Conservation (phyloP, 2,113 vertebrate species). For the Gymnogyps californianus region DNA sequence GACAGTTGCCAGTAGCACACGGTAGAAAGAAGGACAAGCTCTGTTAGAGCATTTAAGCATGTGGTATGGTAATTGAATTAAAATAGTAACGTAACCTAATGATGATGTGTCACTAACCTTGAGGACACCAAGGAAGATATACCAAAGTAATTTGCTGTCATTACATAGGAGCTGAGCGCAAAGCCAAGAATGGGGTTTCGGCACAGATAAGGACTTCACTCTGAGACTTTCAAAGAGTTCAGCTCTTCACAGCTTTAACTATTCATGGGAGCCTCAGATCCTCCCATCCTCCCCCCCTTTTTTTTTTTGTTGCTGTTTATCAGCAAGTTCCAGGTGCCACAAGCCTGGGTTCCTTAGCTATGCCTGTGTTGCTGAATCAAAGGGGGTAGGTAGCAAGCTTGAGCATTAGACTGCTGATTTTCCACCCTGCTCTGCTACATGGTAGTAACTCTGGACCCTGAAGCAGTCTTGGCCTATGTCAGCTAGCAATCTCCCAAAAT, state of each 20-base stretch:
- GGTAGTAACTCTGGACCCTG: background rate
- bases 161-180: conserved; percentile 18
- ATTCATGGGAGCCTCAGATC: background rate
- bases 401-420: background rate
- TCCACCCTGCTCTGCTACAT: background rate
- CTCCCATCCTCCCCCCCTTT: background rate
- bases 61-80: background rate
- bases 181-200: background rate
- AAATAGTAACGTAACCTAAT: conserved; percentile 9
- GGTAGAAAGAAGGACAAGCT: background rate
- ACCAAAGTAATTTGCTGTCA: background rate
- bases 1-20: background rate
- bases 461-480: background rate
- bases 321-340: background rate
- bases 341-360: background rate
- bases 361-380: background rate
- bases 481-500: background rate
- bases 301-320: background rate
- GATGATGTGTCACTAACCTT: conserved; percentile 45
- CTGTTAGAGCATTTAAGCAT: background rate
- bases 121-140: background rate
- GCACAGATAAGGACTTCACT: background rate
- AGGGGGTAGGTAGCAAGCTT: background rate
- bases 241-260: background rate
- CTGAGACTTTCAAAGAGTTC: background rate